phyloP scores from a whole-genome alignment of 2,888 invertebrate genomes.

The Tholera decimalis region DNA sequence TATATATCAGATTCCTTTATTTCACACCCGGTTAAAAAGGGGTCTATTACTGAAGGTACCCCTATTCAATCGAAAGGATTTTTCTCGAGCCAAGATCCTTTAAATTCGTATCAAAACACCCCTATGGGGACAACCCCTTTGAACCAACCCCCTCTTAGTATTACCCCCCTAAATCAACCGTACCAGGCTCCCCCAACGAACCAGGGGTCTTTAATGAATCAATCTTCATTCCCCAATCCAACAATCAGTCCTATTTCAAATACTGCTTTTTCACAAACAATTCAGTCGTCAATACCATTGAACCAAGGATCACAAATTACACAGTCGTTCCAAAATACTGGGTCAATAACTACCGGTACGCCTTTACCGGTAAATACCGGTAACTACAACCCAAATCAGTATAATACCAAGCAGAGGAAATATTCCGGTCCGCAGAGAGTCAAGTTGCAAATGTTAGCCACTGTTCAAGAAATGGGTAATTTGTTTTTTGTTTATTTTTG shows the following conservation, averaged over 20 bases:
- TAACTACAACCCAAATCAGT: constrained; percentile 68
- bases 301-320: constrained; percentile 23
- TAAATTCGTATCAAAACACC: constrained; percentile 32
- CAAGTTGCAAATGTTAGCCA: constrained; percentile 90
- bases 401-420: constrained; percentile 86
- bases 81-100: constrained; percentile 19
- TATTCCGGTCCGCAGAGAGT: constrained; percentile 91
- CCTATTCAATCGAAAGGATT: constrained; percentile 35
- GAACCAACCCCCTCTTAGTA: constrained; percentile 31
- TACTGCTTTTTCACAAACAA: constrained; percentile 22
- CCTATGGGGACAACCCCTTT: constrained; percentile 16
- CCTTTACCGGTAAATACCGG: constrained; percentile 63
- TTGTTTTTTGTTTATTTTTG: constrained; percentile 66
- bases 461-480: constrained; percentile 95
- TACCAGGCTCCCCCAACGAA: constrained; percentile 40
- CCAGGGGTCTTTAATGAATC: constrained; percentile 45
- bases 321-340: constrained; percentile 38
- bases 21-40: constrained; percentile 39
- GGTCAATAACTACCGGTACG: constrained; percentile 68
- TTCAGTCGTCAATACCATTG: constrained; percentile 33
- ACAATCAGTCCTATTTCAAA: constrained; percentile 25
- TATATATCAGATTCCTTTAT: constrained; percentile 45
- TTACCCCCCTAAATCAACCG: constrained; percentile 34
- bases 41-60: constrained; percentile 46
- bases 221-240: constrained; percentile 31